These are phyloP conservation scores for Saguinus midas DNA, from an alignment of 2,113 vertebrate species.

Conservation along the genomic window DNA sequence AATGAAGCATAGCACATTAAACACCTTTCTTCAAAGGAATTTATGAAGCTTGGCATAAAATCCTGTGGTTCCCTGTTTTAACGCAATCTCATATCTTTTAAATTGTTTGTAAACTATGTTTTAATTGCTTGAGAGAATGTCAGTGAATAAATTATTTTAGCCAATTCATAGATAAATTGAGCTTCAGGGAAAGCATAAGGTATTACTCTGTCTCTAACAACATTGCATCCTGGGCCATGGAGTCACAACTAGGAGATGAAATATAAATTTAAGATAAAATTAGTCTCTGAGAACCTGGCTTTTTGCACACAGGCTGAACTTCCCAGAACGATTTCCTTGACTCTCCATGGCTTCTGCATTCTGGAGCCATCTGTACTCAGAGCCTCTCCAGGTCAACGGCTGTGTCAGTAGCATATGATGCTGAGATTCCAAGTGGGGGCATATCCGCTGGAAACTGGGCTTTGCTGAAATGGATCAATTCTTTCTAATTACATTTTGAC, in stretches of 20 bases:
- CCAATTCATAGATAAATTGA: background rate
- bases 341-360: background rate
- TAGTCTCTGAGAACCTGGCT: background rate
- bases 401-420: background rate
- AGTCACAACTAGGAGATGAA: background rate
- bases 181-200: background rate
- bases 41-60: background rate
- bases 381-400: background rate
- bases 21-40: background rate
- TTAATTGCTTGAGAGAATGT: background rate
- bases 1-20: background rate
- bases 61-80: background rate
- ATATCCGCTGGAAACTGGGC: background rate
- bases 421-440: background rate
- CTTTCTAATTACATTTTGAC: background rate
- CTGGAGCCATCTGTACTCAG: background rate
- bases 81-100: background rate
- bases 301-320: background rate
- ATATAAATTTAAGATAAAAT: background rate
- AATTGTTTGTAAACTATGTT: background rate
- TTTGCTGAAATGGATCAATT: background rate
- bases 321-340: background rate
- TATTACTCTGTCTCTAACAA: background rate
- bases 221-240: background rate
- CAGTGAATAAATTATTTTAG: background rate